phyloP scores from a whole-genome alignment of 2,797 vertebrate genomes.

The Acanthurus tractus region DNA sequence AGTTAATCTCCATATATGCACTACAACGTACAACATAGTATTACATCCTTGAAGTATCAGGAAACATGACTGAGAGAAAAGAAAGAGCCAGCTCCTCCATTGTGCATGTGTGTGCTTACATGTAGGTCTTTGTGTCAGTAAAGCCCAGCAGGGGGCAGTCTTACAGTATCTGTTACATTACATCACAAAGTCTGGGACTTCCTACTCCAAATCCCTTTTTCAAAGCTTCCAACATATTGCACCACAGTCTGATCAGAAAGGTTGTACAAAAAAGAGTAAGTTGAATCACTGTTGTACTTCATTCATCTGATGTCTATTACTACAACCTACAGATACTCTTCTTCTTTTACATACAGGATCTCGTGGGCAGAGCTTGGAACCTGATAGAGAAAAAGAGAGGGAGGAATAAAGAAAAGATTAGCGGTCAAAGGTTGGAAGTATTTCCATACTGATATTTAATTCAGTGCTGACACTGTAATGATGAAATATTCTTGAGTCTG shows the following conservation, averaged over 20 bases:
- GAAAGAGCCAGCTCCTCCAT: conserved; percentile 74
- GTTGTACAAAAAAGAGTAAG: conserved; percentile 31
- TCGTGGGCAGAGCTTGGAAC: conserved; percentile 94
- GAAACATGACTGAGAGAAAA: conserved; percentile 15
- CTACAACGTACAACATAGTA: conserved; percentile 63
- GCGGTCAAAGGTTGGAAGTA: neutral
- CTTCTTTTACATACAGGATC: conserved; percentile 92
- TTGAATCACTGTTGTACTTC: conserved; percentile 33
- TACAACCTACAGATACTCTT: conserved; percentile 82
- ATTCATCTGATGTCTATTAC: conserved; percentile 15
- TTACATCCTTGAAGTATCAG: conserved; percentile 39
- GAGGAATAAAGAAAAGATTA: neutral
- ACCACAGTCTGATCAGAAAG: conserved; percentile 25
- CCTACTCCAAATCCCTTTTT: conserved; percentile 4
- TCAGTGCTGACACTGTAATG: neutral
- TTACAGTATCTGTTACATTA: conserved; percentile 36
- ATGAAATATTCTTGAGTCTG: neutral
- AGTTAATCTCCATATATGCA: conserved; percentile 52
- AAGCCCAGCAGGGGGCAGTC: conserved; percentile 76
- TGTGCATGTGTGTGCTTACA: conserved; percentile 41
- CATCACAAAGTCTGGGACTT: conserved; percentile 1
- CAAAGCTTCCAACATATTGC: conserved; percentile 20
- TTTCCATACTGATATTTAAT: neutral
- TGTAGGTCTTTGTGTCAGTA: conserved; percentile 16
- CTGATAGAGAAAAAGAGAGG: conserved; percentile 68